phyloP scores from a whole-genome alignment of 2,113 vertebrate genomes.

The Seriola aureovittata region DNA sequence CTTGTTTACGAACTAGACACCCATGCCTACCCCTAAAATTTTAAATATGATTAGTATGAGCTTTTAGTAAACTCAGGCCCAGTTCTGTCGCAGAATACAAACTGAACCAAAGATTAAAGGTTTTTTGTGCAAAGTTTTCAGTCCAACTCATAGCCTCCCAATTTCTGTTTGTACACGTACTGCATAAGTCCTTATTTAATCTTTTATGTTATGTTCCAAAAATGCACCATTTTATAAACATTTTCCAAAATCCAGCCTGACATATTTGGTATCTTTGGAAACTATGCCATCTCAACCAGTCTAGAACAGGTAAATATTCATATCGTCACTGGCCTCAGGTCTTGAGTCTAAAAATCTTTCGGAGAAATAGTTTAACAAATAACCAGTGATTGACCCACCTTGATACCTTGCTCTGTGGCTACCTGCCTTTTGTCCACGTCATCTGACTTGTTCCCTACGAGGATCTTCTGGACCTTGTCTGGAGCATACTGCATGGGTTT shows the following conservation, averaged over 20 bases:
- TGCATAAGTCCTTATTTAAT: background rate
- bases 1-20: background rate
- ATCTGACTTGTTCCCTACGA: conserved; percentile 96
- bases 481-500: conserved; percentile 90
- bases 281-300: too few species aligned
- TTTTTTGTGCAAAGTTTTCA: background rate
- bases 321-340: background rate
- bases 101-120: background rate
- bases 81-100: background rate
- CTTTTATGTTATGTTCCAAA: too few species aligned
- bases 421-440: conserved; percentile 96
- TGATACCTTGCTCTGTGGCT: conserved; percentile 93
- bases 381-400: conserved; percentile 82
- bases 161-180: background rate
- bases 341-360: background rate
- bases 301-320: too few species aligned
- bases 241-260: too few species aligned
- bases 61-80: too few species aligned
- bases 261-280: too few species aligned
- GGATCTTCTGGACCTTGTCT: conserved; percentile 95
- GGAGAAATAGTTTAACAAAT: background rate
- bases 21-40: background rate
- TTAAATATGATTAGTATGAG: background rate
- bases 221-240: too few species aligned
- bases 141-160: background rate